Conservation (phyloP, 2,113 vertebrate genomes). For the Ceyx margarethae region DNA sequence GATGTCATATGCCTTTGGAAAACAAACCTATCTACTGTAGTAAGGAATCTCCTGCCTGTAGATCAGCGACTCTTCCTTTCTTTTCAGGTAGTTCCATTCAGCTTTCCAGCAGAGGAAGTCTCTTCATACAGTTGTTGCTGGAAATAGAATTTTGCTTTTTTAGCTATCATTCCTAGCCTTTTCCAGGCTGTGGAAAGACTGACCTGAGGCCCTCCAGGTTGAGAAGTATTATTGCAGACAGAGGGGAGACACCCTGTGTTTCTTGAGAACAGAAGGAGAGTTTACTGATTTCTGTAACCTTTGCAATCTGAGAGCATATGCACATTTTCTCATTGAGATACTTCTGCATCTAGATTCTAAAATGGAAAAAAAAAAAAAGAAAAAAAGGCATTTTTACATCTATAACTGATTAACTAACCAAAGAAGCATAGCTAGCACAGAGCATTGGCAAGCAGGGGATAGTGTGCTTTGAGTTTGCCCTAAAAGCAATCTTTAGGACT, state of each 20-base stretch:
- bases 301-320: neutral
- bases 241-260: fast-evolving
- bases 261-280: neutral
- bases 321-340: neutral
- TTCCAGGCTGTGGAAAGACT: neutral
- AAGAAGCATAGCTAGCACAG: neutral
- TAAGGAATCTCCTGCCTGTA: neutral
- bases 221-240: neutral
- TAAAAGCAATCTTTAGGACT: neutral
- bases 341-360: neutral
- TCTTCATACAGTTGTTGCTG: neutral
- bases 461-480: neutral
- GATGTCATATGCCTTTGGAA: neutral
- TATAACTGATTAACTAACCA: constrained; percentile 4
- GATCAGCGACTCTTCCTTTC: neutral
- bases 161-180: neutral
- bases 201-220: neutral
- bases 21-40: neutral
- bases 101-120: neutral
- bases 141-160: neutral
- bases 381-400: neutral
- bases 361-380: neutral
- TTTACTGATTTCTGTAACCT: neutral
- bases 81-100: neutral
- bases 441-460: neutral